Evolutionary conservation across 2,888 invertebrate species (phyloP), one percentile per base, ranked within the genome.

Genomic region (Plagodis dolabraria): DNA sequence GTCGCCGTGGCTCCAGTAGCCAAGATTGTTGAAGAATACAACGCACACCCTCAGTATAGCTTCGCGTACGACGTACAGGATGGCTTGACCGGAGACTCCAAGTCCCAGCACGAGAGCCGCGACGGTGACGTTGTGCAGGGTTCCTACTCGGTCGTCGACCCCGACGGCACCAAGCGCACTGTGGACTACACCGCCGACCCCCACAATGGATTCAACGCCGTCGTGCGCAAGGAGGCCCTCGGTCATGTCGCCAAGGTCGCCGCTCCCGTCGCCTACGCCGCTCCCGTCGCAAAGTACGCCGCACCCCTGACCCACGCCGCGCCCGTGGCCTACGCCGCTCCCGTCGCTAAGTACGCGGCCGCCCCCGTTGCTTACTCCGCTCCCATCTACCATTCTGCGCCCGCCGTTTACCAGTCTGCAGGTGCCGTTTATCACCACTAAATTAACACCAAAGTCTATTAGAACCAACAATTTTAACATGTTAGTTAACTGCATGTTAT

Each of bases 51-150:
- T 0, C 93, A 93, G 74, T 93, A 93, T 84, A 87, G 85, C 70
- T 94, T 86, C 80, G 86, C 90, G 0, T 94, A 93, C 73, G 92
- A 93, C 58, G 89, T 94, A 0, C 90, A 93, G 64, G 93, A 94
- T 65, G 81, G 85, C 58, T 76, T 92, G 46, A 93, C 93, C 59
- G 85, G 86, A 2, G 85, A 85, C 75, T 79, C 82, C 71, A 93
- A 94, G 76, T 82, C 84, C 64, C 93, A 93, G 78, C 93, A 93
- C 69, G 94, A 94, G 72, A 80, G 75, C 49, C 87, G 92, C 49
- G 93, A 94, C 63, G 94, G 94, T 33, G 93, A 93, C 62, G 88
- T 90, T 7, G 93, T 93, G n/a, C 81, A 81, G 33, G 93, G 93
- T 50, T 91, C 89, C 53, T 93, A 93, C 84, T 90, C 91, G 65